Evolutionary conservation across 1,140 invertebrate genomes (phyloP).

Genomic region (Drosophila guanche): DNA sequence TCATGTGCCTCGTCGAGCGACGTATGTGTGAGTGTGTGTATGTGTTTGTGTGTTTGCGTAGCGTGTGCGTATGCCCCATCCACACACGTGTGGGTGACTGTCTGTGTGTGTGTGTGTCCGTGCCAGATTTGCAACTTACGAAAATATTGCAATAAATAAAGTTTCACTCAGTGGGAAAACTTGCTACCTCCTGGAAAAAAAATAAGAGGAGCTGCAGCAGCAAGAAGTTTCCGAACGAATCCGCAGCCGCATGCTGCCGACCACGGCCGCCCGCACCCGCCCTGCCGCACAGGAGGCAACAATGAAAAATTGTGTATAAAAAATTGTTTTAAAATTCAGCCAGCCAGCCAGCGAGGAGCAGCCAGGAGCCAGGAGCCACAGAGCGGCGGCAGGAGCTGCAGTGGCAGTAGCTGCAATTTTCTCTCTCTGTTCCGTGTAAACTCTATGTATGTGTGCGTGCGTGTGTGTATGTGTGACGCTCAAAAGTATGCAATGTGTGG

Average conservation of each 20-base stretch:
- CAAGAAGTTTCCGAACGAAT: too few species aligned
- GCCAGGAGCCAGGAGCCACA: too few species aligned
- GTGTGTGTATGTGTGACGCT: conserved; percentile 51
- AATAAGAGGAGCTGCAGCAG: too few species aligned
- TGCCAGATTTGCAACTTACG: conserved; percentile 52
- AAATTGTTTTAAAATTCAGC: conserved; percentile 78
- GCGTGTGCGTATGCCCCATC: conserved; percentile 4
- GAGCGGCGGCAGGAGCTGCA: background rate
- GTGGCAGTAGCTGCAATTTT: conserved; percentile 74
- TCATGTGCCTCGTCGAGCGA: conserved; percentile 15
- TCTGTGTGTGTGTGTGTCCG: conserved; percentile 40
- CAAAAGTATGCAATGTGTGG: conserved; percentile 73
- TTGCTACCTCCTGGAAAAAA: too few species aligned
- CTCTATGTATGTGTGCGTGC: conserved; percentile 17
- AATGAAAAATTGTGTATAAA: conserved; percentile 73
- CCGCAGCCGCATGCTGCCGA: too few species aligned
- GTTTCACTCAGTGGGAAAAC: conserved; percentile 10
- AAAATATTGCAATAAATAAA: conserved; percentile 54
- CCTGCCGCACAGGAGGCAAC: conserved; percentile 1
- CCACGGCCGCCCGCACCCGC: background rate
- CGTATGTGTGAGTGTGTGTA: conserved; percentile 17
- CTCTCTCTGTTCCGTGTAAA: conserved; percentile 23
- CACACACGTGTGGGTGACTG: background rate
- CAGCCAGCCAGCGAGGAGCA: conserved; percentile 13
- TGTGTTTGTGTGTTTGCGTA: conserved; percentile 21